These are phyloP conservation scores for Drosophila nigrodunni DNA, from an alignment of 1,140 invertebrate species.

Conservation along the genomic window DNA sequence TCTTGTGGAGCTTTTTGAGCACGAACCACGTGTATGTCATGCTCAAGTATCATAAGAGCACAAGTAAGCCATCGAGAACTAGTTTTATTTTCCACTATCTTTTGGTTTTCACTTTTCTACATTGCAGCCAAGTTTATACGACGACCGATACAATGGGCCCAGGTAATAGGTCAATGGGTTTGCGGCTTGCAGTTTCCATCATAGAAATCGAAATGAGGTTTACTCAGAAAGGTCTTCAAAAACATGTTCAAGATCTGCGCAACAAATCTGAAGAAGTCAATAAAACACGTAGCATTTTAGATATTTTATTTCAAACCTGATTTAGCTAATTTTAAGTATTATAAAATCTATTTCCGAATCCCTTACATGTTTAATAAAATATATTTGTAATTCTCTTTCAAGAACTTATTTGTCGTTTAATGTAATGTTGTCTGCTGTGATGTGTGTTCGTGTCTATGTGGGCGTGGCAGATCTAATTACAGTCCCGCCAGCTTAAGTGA, in stretches of 20 bases:
- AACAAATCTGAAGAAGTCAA: constrained; percentile 10
- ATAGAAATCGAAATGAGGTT: constrained; percentile 66
- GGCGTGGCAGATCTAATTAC: constrained; percentile 70
- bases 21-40: constrained; percentile 66
- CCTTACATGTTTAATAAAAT: no score
- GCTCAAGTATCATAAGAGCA: constrained; percentile 51
- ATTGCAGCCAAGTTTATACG: constrained; percentile 31
- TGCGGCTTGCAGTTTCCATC: constrained; percentile 50
- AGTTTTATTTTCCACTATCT: constrained; percentile 44
- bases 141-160: constrained; percentile 20
- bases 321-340: no score
- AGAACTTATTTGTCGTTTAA: background rate
- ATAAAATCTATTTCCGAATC: no score
- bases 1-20: constrained; percentile 64
- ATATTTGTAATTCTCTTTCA: no score
- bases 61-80: constrained; percentile 56
- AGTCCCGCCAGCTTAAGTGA: constrained; percentile 56
- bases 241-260: constrained; percentile 13
- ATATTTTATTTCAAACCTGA: no score
- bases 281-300: background rate
- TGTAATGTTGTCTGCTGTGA: background rate
- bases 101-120: constrained; percentile 57
- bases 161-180: constrained; percentile 65
- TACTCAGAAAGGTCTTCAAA: constrained; percentile 7
- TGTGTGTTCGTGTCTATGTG: constrained; percentile 6